Evolutionary conservation across 2,797 vertebrate genomes (phyloP), one percentile per base, ranked within the genome.

Genomic region (Zalophus californianus): DNA sequence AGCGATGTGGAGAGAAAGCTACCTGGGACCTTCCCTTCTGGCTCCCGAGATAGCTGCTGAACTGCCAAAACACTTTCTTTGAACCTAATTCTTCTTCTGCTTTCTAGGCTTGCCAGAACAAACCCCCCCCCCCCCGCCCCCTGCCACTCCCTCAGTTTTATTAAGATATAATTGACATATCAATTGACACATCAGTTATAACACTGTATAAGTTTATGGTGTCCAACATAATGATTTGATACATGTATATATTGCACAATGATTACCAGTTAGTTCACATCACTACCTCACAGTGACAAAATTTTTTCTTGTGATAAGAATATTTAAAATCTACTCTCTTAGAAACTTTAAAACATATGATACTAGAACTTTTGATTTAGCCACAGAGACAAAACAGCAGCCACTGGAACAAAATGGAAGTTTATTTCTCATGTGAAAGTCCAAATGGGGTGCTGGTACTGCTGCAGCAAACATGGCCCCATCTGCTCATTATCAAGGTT

Each of bases 401-500:
- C 32, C 70, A 38, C 23, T 92, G 70, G 21, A 70, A 70, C 50
- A 75, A 87, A 86, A 70, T 20, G 3, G 4, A 80, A 88, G 38
- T 79, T 96, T 38, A 44, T 94, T 91, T 92, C 68, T 85, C 86
- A 48, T 35, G 23, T 60, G 16, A 77, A 97, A 83, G 72, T 83
- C 29, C n/a, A 54, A 62, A 64, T 35, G n/a, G 7, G 58, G 20
- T 80, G 18, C 73, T 41, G 64, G 9, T 32, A 41, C 72, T 70
- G 1, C 21, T 41, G 48, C 29, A 58, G 66, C n/a, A 56, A 90
- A 78, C 8, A 44, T 41, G 16, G 50, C 15, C 44, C 48, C 73
- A 60, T 64, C 50, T 70, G 16, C 48, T 48, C 21, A 4, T 60
- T 29, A 35, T 2, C 13, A 27, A 58, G 27, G 52, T 52, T 50